phyloP scores from a whole-genome alignment of 2,888 invertebrate species.

The Melanostoma scalare region DNA sequence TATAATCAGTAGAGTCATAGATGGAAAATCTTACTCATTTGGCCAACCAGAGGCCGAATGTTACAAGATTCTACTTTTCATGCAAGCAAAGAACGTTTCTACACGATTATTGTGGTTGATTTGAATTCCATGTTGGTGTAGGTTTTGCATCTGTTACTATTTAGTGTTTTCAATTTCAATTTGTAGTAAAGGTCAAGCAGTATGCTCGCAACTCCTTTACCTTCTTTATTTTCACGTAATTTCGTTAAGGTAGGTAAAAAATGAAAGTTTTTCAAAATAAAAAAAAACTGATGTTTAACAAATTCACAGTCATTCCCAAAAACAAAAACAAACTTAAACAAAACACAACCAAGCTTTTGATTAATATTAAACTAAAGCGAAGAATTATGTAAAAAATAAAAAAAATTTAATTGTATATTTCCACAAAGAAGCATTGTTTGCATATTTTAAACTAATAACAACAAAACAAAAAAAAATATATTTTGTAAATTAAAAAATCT shows the following conservation, averaged over 20 bases:
- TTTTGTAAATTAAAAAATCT: constrained; percentile 60
- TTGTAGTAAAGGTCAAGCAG: no score
- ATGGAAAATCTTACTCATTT: no score
- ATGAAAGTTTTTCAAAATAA: neutral
- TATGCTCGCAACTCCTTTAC: no score
- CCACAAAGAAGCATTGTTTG: constrained; percentile 41
- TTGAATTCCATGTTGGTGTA: no score
- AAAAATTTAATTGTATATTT: constrained; percentile 2
- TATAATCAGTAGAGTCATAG: no score
- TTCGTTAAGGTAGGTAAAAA: neutral
- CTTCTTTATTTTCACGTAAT: no score
- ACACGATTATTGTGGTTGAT: no score
- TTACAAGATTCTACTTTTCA: no score
- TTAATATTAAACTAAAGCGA: neutral
- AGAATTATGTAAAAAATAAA: neutral
- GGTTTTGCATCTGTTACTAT: no score
- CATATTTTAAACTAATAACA: constrained; percentile 41
- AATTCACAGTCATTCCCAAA: neutral
- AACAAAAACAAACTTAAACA: constrained; percentile 5
- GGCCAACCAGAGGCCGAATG: no score
- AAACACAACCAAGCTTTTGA: constrained; percentile 1
- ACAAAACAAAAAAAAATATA: constrained; percentile 33
- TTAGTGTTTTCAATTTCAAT: no score
- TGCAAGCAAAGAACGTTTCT: no score
- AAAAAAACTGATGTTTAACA: constrained; percentile 5